phyloP scores from a whole-genome alignment of 2,797 vertebrate species.

The Peromyscus nudipes region DNA sequence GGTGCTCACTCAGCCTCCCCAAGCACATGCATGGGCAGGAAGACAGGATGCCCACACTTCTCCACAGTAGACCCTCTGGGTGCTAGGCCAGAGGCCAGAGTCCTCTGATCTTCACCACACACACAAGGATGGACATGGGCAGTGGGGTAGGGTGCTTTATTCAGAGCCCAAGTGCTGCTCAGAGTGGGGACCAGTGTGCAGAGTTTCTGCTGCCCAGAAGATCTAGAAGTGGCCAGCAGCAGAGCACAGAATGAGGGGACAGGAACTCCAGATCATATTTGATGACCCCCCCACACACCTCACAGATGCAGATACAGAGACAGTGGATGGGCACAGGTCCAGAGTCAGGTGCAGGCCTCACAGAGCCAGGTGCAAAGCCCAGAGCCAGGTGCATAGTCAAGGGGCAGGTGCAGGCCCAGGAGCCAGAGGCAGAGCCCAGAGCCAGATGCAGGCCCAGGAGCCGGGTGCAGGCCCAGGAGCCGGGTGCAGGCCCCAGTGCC shows the following conservation, averaged over 20 bases:
- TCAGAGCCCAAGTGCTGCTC: neutral
- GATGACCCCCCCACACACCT: neutral
- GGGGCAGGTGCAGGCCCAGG: too few relatives aligned
- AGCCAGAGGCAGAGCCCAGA: too few relatives aligned
- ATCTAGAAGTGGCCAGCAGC: neutral
- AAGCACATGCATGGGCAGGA: neutral
- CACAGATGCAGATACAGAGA: neutral
- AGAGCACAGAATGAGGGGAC: neutral
- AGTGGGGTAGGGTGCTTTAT: neutral
- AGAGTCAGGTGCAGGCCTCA: neutral
- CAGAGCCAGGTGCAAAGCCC: neutral
- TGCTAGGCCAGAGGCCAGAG: neutral
- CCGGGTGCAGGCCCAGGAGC: too few relatives aligned
- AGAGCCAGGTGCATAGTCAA: neutral
- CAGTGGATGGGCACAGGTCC: neutral
- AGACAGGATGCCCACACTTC: neutral
- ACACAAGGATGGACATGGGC: neutral
- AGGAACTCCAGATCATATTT: neutral
- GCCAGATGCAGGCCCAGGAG: too few relatives aligned
- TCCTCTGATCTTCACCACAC: neutral
- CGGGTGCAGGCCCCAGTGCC: too few relatives aligned
- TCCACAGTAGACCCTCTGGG: neutral
- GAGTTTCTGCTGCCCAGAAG: neutral
- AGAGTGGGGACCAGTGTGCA: neutral
- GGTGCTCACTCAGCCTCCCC: neutral